Conservation (phyloP, 2,888 invertebrate genomes). For the Drosophila helvetica region DNA sequence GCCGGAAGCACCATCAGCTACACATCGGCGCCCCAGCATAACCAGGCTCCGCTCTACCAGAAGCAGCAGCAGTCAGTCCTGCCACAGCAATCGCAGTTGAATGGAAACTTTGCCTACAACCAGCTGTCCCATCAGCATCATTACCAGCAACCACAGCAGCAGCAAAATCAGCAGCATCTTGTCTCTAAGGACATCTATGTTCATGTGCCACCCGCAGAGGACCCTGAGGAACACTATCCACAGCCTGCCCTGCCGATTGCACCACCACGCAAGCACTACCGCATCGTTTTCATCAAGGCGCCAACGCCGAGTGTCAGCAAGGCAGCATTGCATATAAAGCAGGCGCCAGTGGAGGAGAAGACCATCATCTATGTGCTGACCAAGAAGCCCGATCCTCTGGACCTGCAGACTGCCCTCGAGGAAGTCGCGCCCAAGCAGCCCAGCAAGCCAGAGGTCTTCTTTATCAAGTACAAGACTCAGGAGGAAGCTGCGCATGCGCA, state of each 20-base stretch:
- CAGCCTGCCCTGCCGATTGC: conserved; percentile 62
- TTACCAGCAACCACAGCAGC: conserved; percentile 20
- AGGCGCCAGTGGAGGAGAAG: conserved; percentile 82
- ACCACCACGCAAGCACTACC: conserved; percentile 82
- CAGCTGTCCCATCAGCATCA: conserved; percentile 36
- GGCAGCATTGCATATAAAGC: conserved; percentile 71
- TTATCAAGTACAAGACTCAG: conserved; percentile 83
- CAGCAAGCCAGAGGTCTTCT: conserved; percentile 83
- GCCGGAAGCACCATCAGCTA: not conserved
- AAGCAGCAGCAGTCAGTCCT: conserved; percentile 32
- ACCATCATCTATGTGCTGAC: conserved; percentile 83
- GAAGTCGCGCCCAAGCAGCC: conserved; percentile 78
- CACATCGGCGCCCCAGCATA: conserved; percentile 26
- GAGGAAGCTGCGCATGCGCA: conserved; percentile 83
- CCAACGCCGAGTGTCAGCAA: conserved; percentile 72
- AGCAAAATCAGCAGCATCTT: conserved; percentile 46
- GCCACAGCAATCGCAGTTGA: conserved; percentile 12
- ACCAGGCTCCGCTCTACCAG: conserved; percentile 31
- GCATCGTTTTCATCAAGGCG: conserved; percentile 83
- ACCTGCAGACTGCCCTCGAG: conserved; percentile 79
- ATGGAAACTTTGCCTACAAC: conserved; percentile 40
- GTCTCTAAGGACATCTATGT: conserved; percentile 83
- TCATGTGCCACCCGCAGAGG: conserved; percentile 82
- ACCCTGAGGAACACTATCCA: conserved; percentile 70
- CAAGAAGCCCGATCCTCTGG: conserved; percentile 81